phyloP scores from a whole-genome alignment of 2,113 vertebrate species.

The Rhea pennata region DNA sequence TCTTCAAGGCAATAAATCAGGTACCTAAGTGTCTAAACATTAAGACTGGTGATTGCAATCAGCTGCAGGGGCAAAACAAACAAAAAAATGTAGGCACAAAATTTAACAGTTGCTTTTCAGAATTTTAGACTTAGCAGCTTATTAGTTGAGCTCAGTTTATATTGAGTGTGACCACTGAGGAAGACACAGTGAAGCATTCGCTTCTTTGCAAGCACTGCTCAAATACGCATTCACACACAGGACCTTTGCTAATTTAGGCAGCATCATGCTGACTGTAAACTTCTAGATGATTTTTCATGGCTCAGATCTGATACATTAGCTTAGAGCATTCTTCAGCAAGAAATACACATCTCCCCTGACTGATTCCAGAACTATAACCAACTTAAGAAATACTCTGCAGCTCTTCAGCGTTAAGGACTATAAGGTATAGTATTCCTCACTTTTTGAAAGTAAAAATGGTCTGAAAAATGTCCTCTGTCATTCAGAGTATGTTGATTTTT shows the following conservation, averaged over 20 bases:
- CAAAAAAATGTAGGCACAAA: not conserved
- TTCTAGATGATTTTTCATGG: not conserved
- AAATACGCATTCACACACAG: not conserved
- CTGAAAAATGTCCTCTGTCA: not conserved
- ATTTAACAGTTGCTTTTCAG: not conserved
- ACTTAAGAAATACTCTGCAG: not conserved
- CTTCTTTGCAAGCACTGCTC: not conserved
- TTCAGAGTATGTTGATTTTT: not conserved
- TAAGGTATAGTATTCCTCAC: not conserved
- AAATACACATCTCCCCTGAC: not conserved
- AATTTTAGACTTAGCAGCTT: not conserved
- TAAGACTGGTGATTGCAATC: not conserved
- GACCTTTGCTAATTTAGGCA: not conserved
- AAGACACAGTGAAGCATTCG: not conserved
- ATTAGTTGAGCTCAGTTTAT: not conserved
- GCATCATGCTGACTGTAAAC: not conserved
- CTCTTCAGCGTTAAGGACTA: not conserved
- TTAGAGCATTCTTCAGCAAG: not conserved
- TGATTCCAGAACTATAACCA: not conserved
- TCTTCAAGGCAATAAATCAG: not conserved
- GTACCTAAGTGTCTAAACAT: not conserved
- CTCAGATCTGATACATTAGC: not conserved
- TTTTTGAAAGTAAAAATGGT: not conserved
- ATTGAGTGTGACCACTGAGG: not conserved
- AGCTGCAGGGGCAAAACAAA: not conserved